Evolutionary conservation across 2,113 vertebrate genomes (phyloP), one percentile per base, ranked within the genome.

Genomic region (Apteryx mantelli): DNA sequence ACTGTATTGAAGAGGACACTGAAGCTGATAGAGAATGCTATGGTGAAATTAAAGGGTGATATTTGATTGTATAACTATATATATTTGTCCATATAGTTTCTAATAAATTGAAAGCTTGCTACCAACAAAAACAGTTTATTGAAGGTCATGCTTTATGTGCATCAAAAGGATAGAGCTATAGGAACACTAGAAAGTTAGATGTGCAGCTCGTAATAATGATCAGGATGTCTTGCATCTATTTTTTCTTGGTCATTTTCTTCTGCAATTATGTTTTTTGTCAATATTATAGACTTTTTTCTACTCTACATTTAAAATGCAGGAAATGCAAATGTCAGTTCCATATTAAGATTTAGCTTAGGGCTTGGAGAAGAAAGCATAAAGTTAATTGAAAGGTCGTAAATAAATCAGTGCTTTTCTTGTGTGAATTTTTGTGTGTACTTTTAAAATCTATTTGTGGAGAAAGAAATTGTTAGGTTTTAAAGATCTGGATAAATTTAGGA

Each of bases 331-430:
- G 91, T 60, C 70, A 76, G 30, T 91, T 75, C 65, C 48, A 21
- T 92, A 83, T 80, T 91, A 81, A 96, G 75, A 40, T 61, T 96
- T 85, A 87, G 53, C 61, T 92, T 93, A 88, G 75, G 63, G 50
- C 79, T 80, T 77, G 32, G n/a, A 96, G 44, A 65, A 97, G 77
- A 88, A 89, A 66, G 58, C 38, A 32, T 46, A 1, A 85, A 68
- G 93, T 88, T 95, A 94, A 93, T 93, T 92, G 90, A 91, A 88
- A 90, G 82, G 61, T 82, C 78, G 81, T 53, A 94, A 88, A 86
- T 63, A 81, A 79, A 92, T 73, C 10, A 68, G 28, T 84, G 77
- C 42, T 79, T 87, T 79, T 82, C 24, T 70, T 52, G 13, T 74
- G 30, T 65, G 44, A 50, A 21, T 88, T 87, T 74, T 44, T 90